Conservation (phyloP, 2,888 invertebrate genomes). For the Mythimna pallens region DNA sequence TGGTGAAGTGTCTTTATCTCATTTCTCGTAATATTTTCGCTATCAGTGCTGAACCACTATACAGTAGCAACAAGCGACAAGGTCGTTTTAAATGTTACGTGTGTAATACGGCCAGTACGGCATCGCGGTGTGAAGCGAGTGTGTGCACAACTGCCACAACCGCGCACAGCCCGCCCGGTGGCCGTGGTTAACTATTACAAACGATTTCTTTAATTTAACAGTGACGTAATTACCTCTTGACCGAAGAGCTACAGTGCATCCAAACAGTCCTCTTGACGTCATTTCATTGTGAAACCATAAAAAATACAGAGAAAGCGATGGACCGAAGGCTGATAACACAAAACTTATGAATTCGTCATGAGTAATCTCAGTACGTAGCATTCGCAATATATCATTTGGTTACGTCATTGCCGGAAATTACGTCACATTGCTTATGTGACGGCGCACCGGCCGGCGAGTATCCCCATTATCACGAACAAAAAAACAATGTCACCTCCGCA, state of each 20-base stretch:
- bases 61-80: conserved; percentile 80
- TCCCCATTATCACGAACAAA: conserved; percentile 70
- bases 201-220: conserved; percentile 64
- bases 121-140: conserved; percentile 58
- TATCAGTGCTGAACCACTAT: conserved; percentile 67
- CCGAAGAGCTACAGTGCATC: conserved; percentile 36
- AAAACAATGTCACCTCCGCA: conserved; percentile 77
- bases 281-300: conserved; percentile 19
- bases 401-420: conserved; percentile 69
- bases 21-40: conserved; percentile 60
- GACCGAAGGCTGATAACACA: conserved; percentile 27
- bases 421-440: conserved; percentile 64
- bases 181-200: conserved; percentile 70
- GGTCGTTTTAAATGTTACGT: conserved; percentile 86
- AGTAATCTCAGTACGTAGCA: conserved; percentile 58
- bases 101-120: conserved; percentile 63
- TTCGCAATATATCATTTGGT: conserved; percentile 51
- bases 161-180: conserved; percentile 67
- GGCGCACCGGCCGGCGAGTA: conserved; percentile 59
- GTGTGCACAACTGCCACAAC: conserved; percentile 75
- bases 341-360: conserved; percentile 59
- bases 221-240: conserved; percentile 54
- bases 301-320: conserved; percentile 20
- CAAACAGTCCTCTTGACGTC: conserved; percentile 53
- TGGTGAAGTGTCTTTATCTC: conserved; percentile 20